phyloP scores from a whole-genome alignment of 2,113 vertebrate genomes.

The Diphyllodes magnificus region DNA sequence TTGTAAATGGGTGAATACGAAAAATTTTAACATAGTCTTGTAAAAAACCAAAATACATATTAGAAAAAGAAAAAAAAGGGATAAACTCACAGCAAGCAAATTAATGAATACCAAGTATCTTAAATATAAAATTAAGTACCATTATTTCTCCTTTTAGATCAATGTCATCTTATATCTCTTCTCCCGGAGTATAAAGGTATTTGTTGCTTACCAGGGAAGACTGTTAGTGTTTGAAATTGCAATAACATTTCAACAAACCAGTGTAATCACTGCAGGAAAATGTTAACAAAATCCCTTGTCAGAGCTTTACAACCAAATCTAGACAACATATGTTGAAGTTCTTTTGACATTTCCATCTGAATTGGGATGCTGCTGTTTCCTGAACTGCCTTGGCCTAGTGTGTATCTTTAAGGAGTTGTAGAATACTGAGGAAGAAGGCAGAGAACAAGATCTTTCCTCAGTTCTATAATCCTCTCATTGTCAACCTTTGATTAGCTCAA shows the following conservation, averaged over 20 bases:
- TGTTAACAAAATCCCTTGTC: not conserved
- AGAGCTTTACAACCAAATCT: not conserved
- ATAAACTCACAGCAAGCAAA: not conserved
- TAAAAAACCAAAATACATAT: not conserved
- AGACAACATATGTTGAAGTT: not conserved
- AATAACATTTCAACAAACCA: not conserved
- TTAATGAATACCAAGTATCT: not conserved
- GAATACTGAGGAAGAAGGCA: not conserved
- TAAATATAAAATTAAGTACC: not conserved
- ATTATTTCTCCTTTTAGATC: not conserved
- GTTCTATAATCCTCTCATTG: not conserved
- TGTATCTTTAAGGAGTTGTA: not conserved
- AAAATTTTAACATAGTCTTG: not conserved
- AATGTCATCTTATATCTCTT: not conserved
- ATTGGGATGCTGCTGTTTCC: not conserved
- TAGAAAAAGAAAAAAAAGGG: not conserved
- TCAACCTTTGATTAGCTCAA: not conserved
- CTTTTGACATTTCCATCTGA: not conserved
- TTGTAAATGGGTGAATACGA: not conserved
- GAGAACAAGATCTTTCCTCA: not conserved
- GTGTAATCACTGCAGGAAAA: not conserved
- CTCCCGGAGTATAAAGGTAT: not conserved
- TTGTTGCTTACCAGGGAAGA: not conserved
- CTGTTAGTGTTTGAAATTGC: not conserved
- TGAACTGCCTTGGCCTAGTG: not conserved